Evolutionary conservation across 1,140 invertebrate genomes (phyloP), one percentile per base, ranked within the genome.

Genomic region (Andricus grossulariae): DNA sequence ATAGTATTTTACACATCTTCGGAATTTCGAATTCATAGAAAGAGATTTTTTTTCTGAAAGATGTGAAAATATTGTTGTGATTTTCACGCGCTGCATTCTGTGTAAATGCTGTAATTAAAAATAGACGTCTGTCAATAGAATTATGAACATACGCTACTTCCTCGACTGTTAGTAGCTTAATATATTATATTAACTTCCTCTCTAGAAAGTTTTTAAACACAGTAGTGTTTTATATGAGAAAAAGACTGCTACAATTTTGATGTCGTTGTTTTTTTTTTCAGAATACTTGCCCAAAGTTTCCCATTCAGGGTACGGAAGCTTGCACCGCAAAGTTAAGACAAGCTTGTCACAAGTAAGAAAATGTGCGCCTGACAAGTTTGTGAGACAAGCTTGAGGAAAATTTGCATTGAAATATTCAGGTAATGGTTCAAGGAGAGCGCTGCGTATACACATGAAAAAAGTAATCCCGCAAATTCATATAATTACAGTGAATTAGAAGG

Each of bases 141-240:
- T 45, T 72, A 12, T 45, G 5, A 39, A 18, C 45, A 39, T 49
- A n/a, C 11, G 6, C 11, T 18, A 66, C 10, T 66, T 16, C 6
- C 15, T 66, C n/a, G 15, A 16, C 13, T 25, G 15, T 32, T 66
- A 66, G 25, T 16, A 45, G 16, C 13, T 66, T 66, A 39, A 32
- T 50, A 54, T 60, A 45, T 45, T 45, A 45, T 11, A 45, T 10
- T 10, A 45, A 10, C 7, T 60, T 4, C 13, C 18, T 10, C 12
- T 72, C 25, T 76, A 21, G 18, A 18, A 55, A 52, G n/a, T 52
- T 71, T 71, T 32, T 52, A 39, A 71, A 45, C 45, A 25, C 51
- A 72, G 32, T 72, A 51, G 25, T 54, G 25, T 21, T 72, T 60
- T 60, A 13, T 60, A 60, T 60, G 57, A 60, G 57, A 60, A 21